Percentiles rank a stretch among this genome's conserved stretches.
These are phyloP conservation scores for Dryobota labecula DNA, from an alignment of 2,888 invertebrate species.

Conservation along the genomic window DNA sequence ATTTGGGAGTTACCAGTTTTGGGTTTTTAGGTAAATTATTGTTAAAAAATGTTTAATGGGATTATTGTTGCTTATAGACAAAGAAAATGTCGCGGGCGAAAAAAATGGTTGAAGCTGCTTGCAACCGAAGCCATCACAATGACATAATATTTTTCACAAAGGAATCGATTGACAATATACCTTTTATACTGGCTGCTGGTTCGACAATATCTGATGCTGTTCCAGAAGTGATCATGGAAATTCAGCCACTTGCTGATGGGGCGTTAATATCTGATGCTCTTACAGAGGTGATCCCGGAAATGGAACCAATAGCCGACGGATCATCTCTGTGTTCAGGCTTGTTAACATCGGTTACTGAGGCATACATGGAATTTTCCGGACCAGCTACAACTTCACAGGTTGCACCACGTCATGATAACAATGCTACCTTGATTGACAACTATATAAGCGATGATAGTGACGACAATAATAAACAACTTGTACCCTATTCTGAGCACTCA, in stretches of 20 bases:
- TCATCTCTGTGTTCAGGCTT: conserved; percentile 34
- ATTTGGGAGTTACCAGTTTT: conserved; percentile 34
- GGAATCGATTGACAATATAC: conserved; percentile 37
- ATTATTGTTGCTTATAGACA: conserved; percentile 35
- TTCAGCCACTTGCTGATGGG: conserved; percentile 23
- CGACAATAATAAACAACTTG: conserved; percentile 43
- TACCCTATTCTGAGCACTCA: conserved; percentile 50
- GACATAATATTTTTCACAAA: conserved; percentile 42
- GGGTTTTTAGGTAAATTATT: conserved; percentile 33
- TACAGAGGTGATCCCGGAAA: conserved; percentile 30
- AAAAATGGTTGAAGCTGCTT: conserved; percentile 38
- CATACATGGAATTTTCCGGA: conserved; percentile 38
- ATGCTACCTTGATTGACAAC: conserved; percentile 41
- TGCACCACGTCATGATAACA: conserved; percentile 38
- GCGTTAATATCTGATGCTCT: conserved; percentile 28
- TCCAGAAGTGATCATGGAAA: conserved; percentile 17
- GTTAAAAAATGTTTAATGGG: conserved; percentile 35
- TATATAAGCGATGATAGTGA: conserved; percentile 44
- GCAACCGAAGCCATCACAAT: conserved; percentile 33
- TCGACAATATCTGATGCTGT: conserved; percentile 11
- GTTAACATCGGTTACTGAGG: conserved; percentile 41
- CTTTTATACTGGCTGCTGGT: conserved; percentile 45
- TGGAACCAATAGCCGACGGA: conserved; percentile 42
- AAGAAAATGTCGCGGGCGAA: conserved; percentile 36
- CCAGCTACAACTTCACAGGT: conserved; percentile 43